These are phyloP conservation scores for Geopemphigus sp. DNA, from an alignment of 1,140 invertebrate genomes.

Conservation along the genomic window DNA sequence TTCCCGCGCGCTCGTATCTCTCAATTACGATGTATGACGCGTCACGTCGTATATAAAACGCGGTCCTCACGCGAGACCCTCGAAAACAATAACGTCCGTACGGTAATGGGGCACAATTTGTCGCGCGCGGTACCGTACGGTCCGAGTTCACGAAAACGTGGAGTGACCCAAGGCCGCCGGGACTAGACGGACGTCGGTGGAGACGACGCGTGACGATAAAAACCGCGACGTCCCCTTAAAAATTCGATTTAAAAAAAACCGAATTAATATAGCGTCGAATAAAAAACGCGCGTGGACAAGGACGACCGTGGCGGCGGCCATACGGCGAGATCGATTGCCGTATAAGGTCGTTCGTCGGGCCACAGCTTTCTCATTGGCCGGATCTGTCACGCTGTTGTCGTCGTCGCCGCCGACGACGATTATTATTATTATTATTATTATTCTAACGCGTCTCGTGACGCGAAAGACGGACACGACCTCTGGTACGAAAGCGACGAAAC, in stretches of 20 bases:
- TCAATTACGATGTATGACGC: neutral
- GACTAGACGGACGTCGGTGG: too few relatives aligned
- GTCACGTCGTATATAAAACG: neutral
- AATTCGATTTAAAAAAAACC: too few relatives aligned
- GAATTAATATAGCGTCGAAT: too few relatives aligned
- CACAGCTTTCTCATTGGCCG: constrained; percentile 40
- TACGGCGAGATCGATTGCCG: constrained; percentile 21
- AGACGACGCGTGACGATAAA: too few relatives aligned
- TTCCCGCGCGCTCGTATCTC: neutral
- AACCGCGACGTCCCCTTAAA: too few relatives aligned
- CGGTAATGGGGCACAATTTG: too few relatives aligned
- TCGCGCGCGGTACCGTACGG: too few relatives aligned
- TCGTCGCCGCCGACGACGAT: neutral
- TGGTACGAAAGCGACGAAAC: too few relatives aligned
- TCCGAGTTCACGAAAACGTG: too few relatives aligned
- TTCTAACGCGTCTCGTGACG: constrained; percentile 5
- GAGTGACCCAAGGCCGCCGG: too few relatives aligned
- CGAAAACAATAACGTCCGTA: too few relatives aligned
- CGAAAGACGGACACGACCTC: neutral
- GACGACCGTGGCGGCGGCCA: constrained; percentile 12
- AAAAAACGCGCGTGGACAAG: neutral
- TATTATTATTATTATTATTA: neutral
- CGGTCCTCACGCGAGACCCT: neutral
- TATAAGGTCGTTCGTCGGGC: constrained; percentile 27
- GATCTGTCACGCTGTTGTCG: neutral